A percentile compares a stretch with the other conserved stretches of the same genome.
These are phyloP conservation scores for Gymnodraco acuticeps DNA, from an alignment of 2,797 vertebrate genomes.

Conservation along the genomic window DNA sequence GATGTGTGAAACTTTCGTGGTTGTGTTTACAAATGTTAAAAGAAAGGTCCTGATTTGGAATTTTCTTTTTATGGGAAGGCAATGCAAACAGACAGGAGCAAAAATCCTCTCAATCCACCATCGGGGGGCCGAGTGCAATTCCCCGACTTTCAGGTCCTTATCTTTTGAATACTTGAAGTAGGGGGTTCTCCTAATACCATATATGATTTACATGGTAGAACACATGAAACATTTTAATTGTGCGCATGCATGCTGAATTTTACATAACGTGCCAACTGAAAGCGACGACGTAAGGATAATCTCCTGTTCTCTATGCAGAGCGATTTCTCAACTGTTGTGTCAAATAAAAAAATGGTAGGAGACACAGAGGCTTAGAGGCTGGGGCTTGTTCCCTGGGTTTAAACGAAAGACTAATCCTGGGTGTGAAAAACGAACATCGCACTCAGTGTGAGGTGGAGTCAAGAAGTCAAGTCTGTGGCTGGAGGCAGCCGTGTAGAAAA, in stretches of 20 bases:
- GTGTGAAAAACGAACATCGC: constrained; percentile 38
- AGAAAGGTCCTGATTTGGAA: constrained; percentile 50
- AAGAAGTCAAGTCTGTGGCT: constrained; percentile 56
- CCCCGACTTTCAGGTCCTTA: constrained; percentile 93
- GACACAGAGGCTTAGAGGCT: constrained; percentile 69
- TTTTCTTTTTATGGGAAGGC: constrained; percentile 51
- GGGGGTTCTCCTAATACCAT: constrained; percentile 87
- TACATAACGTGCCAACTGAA: constrained; percentile 95
- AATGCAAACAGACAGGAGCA: constrained; percentile 79
- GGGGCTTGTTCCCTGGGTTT: constrained; percentile 65
- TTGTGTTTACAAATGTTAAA: constrained; percentile 70
- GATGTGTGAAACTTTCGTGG: constrained; percentile 53
- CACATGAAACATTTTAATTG: constrained; percentile 82
- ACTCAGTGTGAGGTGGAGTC: constrained; percentile 26
- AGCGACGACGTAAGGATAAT: constrained; percentile 83
- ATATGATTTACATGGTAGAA: constrained; percentile 79
- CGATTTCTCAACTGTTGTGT: constrained; percentile 75
- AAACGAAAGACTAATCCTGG: constrained; percentile 49
- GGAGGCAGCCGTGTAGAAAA: constrained; percentile 56
- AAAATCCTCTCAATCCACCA: constrained; percentile 83
- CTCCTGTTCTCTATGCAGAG: constrained; percentile 80
- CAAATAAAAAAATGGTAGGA: constrained; percentile 78
- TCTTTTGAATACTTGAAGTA: constrained; percentile 98
- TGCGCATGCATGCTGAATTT: constrained; percentile 88
- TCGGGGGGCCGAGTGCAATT: constrained; percentile 79